Conservation (phyloP, 2,888 invertebrate species). For the Eulithis testata region DNA sequence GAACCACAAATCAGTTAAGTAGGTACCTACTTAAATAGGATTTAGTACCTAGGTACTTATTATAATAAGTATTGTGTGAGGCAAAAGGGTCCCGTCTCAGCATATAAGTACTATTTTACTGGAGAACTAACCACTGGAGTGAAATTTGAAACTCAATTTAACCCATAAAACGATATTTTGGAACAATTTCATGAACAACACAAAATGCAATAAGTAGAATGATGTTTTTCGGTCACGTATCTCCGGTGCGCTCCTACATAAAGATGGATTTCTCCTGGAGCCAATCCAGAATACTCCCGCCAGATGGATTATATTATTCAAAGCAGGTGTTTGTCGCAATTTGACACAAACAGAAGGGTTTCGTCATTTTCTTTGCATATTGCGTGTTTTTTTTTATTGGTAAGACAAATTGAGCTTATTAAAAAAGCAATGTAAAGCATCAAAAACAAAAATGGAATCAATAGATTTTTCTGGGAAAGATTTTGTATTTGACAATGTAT, state of each 20-base stretch:
- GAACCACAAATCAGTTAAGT: no score
- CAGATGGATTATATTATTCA: slow-evolving; percentile 57
- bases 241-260: slow-evolving; percentile 45
- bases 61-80: no score
- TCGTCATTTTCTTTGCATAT: slow-evolving; percentile 34
- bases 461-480: background rate
- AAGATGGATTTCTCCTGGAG: slow-evolving; percentile 55
- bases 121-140: no score
- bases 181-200: slow-evolving; percentile 33
- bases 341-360: slow-evolving; percentile 49
- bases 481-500: no score
- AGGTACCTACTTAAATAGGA: no score
- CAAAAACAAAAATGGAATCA: background rate
- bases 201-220: slow-evolving; percentile 40
- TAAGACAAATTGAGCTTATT: slow-evolving; percentile 18
- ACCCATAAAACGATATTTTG: slow-evolving; percentile 35
- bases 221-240: slow-evolving; percentile 50
- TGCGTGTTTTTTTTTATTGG: slow-evolving; percentile 20
- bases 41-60: no score
- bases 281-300: slow-evolving; percentile 46
- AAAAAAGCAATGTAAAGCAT: background rate
- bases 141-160: no score
- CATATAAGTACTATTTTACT: no score
- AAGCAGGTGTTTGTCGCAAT: slow-evolving; percentile 46
- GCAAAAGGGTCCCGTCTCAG: no score